These are phyloP conservation scores for Ricordea florida DNA, from an alignment of 92 coral and sea anemone species.

Conservation along the genomic window DNA sequence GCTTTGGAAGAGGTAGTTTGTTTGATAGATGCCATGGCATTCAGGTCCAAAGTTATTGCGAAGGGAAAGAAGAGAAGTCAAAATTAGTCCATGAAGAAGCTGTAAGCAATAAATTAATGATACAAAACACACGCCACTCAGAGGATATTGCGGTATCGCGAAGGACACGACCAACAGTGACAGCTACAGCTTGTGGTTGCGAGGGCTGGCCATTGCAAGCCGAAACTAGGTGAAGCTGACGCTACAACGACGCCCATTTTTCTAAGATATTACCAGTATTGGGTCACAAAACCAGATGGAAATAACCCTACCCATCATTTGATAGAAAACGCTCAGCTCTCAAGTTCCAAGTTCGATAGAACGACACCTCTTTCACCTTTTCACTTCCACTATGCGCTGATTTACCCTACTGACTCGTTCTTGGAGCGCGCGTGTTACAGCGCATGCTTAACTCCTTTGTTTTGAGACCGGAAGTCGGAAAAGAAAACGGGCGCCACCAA, in stretches of 20 bases:
- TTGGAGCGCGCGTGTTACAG: too few relatives aligned
- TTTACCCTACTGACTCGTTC: too few relatives aligned
- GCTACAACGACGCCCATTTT: constrained; percentile 3
- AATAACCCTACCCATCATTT: constrained; percentile 66
- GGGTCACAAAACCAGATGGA: neutral
- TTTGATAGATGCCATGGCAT: constrained; percentile 39
- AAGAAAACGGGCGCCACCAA: too few relatives aligned
- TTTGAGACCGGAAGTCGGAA: too few relatives aligned
- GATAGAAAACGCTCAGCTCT: constrained; percentile 44
- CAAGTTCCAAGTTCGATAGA: constrained; percentile 25
- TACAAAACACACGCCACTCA: constrained; percentile 6
- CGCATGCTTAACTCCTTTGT: too few relatives aligned
- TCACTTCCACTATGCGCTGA: constrained; percentile 27
- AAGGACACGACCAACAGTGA: neutral
- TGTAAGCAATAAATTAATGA: constrained; percentile 50
- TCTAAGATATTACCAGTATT: constrained; percentile 9
- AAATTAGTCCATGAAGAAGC: constrained; percentile 21
- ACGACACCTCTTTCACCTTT: constrained; percentile 79
- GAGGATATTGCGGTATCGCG: neutral
- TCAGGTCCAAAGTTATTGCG: neutral
- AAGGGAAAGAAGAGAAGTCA: constrained; percentile 5
- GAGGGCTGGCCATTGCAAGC: too few relatives aligned
- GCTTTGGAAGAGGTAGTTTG: constrained; percentile 32
- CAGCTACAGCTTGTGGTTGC: neutral
- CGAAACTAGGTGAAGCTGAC: too few relatives aligned